Conservation (phyloP, 2,888 invertebrate species). For the Cryptocephalus primarius region DNA sequence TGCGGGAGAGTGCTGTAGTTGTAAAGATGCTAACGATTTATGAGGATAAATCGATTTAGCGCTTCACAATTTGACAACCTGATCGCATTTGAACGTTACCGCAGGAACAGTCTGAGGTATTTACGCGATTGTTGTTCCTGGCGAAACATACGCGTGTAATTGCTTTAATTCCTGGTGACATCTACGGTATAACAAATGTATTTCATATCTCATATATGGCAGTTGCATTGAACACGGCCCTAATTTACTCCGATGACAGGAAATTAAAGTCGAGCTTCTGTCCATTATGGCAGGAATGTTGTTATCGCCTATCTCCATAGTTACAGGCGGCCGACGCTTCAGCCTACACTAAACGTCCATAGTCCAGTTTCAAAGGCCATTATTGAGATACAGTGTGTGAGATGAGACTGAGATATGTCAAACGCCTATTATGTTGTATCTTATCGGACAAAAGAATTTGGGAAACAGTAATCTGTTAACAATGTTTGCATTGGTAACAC, state of each 20-base stretch:
- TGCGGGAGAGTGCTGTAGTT: too few species aligned
- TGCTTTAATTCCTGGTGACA: too few species aligned
- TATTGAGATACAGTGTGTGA: constrained; percentile 19
- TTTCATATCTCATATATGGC: constrained; percentile 22
- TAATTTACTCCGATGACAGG: constrained; percentile 33
- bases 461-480: constrained; percentile 3
- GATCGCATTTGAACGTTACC: too few species aligned
- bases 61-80: too few species aligned
- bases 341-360: constrained; percentile 13
- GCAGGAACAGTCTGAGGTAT: too few species aligned
- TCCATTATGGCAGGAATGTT: constrained; percentile 33
- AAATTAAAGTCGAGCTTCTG: constrained; percentile 34
- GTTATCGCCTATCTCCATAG: constrained; percentile 33
- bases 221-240: constrained; percentile 24
- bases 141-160: too few species aligned
- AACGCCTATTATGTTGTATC: constrained; percentile 7
- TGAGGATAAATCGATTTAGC: too few species aligned
- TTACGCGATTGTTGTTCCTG: too few species aligned
- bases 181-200: constrained; percentile 4
- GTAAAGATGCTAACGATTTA: too few species aligned
- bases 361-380: constrained; percentile 23
- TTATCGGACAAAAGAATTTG: constrained; percentile 8
- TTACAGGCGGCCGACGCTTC: constrained; percentile 27
- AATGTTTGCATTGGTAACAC: too few species aligned
- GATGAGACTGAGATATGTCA: constrained; percentile 14